These are phyloP conservation scores for Oncorhynchus keta DNA, from an alignment of 2,113 vertebrate species.

Conservation along the genomic window DNA sequence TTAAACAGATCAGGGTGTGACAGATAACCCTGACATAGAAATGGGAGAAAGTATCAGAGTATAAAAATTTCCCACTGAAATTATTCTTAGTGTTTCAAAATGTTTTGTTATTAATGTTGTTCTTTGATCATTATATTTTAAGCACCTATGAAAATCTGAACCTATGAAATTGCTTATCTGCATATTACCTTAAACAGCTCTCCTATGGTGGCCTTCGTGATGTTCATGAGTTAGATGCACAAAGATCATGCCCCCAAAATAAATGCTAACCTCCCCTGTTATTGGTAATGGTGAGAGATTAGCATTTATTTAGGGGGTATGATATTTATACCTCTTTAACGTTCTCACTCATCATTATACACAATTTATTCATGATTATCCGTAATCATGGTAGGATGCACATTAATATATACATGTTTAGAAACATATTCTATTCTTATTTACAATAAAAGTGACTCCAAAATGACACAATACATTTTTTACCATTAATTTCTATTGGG, in stretches of 20 bases:
- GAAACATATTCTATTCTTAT: too few relatives aligned
- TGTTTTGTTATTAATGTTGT: neutral
- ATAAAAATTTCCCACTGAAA: neutral
- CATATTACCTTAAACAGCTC: neutral
- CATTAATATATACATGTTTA: too few relatives aligned
- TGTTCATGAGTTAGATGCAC: conserved; percentile 34
- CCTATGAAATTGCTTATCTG: neutral
- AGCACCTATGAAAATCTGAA: neutral
- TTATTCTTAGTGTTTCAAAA: neutral
- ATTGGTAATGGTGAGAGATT: neutral
- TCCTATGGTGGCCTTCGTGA: neutral
- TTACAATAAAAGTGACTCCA: too few relatives aligned
- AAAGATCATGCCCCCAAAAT: too few relatives aligned
- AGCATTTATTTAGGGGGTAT: conserved; percentile 3
- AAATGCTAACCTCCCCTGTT: neutral
- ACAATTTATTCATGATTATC: too few relatives aligned
- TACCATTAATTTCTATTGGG: too few relatives aligned
- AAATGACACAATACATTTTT: too few relatives aligned
- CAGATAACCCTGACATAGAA: conserved; percentile 20
- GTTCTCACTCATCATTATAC: too few relatives aligned
- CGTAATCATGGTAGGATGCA: too few relatives aligned
- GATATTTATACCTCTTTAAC: too few relatives aligned
- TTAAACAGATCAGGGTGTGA: too few relatives aligned
- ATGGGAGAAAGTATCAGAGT: neutral
- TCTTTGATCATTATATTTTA: neutral